phyloP scores from a whole-genome alignment of 2,797 vertebrate species.

The Lycodopsis pacificus region DNA sequence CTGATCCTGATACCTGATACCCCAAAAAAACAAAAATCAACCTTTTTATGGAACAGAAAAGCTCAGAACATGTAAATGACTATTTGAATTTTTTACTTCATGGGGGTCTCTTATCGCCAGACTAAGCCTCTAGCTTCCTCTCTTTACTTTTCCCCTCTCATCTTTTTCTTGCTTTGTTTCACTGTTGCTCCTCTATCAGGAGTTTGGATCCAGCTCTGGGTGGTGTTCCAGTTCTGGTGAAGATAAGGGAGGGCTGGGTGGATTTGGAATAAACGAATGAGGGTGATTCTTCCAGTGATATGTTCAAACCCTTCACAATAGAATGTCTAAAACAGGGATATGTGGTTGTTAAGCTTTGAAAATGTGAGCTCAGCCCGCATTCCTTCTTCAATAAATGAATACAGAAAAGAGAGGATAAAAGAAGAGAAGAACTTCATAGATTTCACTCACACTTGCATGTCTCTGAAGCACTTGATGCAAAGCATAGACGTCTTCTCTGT shows the following conservation, averaged over 20 bases:
- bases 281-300: neutral
- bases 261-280: neutral
- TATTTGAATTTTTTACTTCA: too few species aligned
- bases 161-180: neutral
- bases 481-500: conserved; percentile 96
- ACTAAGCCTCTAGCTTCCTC: neutral
- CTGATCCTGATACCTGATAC: too few species aligned
- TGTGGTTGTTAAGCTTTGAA: neutral
- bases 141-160: neutral
- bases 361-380: neutral
- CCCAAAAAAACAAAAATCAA: too few species aligned
- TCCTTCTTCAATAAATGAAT: neutral
- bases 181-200: neutral
- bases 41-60: too few species aligned
- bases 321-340: neutral
- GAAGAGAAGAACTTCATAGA: neutral
- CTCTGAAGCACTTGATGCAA: conserved; percentile 97
- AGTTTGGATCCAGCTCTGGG: neutral
- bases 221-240: neutral
- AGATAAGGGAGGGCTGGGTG: neutral
- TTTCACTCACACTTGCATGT: conserved; percentile 93
- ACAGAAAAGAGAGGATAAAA: neutral
- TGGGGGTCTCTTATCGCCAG: neutral
- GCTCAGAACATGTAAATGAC: too few species aligned
- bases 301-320: neutral